These are phyloP conservation scores for Salvelinus namaycush DNA, from an alignment of 2,113 vertebrate genomes.

Conservation along the genomic window DNA sequence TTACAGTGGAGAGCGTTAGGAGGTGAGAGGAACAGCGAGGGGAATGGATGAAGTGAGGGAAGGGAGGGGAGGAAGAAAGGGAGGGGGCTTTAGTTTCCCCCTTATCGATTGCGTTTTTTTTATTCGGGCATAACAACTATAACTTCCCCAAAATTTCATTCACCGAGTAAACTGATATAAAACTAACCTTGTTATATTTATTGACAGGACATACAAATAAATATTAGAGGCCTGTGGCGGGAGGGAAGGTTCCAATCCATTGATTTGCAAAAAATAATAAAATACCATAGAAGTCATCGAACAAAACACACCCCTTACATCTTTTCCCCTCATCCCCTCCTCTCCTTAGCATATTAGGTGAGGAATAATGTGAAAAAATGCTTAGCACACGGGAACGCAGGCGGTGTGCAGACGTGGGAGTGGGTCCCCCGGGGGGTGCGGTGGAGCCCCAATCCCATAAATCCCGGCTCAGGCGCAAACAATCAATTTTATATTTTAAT, in stretches of 20 bases:
- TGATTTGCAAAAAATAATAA: slow-evolving; percentile 84
- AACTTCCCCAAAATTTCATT: slow-evolving; percentile 85
- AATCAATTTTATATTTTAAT: slow-evolving; percentile 95
- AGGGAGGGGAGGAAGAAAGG: too few relatives aligned
- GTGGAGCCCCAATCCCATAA: slow-evolving; percentile 82
- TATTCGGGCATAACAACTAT: slow-evolving; percentile 75
- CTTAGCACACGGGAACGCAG: slow-evolving; percentile 84
- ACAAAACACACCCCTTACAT: slow-evolving; percentile 62
- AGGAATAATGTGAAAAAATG: slow-evolving; percentile 92
- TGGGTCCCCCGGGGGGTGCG: slow-evolving; percentile 78
- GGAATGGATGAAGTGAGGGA: slow-evolving; percentile 3
- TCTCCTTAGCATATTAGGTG: slow-evolving; percentile 86
- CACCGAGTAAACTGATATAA: slow-evolving; percentile 84
- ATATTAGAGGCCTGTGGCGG: slow-evolving; percentile 84
- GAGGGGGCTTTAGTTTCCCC: slow-evolving; percentile 41
- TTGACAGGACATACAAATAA: slow-evolving; percentile 94
- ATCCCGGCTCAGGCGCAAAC: slow-evolving; percentile 85
- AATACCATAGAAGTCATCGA: slow-evolving; percentile 72
- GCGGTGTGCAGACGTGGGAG: slow-evolving; percentile 76
- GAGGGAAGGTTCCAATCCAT: slow-evolving; percentile 83
- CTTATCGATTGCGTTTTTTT: slow-evolving; percentile 58
- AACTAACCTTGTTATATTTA: slow-evolving; percentile 93
- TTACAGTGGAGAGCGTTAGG: slow-evolving; percentile 24
- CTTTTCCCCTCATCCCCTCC: slow-evolving; percentile 32
- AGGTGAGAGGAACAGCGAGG: background rate